These are phyloP conservation scores for Argynnis bischoffii DNA, from an alignment of 2,888 invertebrate genomes.

Conservation along the genomic window DNA sequence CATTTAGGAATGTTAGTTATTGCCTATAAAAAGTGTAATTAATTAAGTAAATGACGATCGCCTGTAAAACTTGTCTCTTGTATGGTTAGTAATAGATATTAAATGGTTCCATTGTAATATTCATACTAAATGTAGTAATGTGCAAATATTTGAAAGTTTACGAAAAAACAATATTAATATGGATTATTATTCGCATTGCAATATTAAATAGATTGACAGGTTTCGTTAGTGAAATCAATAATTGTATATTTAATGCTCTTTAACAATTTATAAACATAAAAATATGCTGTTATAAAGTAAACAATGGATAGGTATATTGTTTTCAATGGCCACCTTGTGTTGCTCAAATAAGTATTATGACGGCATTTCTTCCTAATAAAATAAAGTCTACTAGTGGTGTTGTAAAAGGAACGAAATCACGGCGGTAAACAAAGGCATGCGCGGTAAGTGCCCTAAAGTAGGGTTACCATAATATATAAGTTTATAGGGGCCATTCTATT, in stretches of 20 bases:
- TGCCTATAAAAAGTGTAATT: constrained; percentile 40
- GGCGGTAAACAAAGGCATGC: constrained; percentile 68
- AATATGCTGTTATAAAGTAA: no score
- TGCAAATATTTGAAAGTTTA: no score
- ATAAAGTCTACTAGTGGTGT: constrained; percentile 72
- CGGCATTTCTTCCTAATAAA: constrained; percentile 65
- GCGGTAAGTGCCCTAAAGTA: constrained; percentile 56
- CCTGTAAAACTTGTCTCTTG: constrained; percentile 33
- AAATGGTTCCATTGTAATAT: background rate
- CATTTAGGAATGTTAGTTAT: constrained; percentile 29
- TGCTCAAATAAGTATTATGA: constrained; percentile 52
- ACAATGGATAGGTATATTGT: no score
- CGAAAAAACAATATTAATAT: no score
- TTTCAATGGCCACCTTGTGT: constrained; percentile 34
- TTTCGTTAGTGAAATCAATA: no score
- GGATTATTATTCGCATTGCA: no score
- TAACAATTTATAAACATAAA: no score
- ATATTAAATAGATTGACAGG: no score
- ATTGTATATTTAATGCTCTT: no score
- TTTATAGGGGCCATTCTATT: background rate
- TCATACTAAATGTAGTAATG: no score
- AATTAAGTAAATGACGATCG: constrained; percentile 42
- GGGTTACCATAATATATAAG: background rate
- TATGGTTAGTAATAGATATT: constrained; percentile 31
- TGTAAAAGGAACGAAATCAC: constrained; percentile 66